Evolutionary conservation across 1,140 invertebrate genomes (phyloP).

Genomic region (Brachionus paranguensis): DNA sequence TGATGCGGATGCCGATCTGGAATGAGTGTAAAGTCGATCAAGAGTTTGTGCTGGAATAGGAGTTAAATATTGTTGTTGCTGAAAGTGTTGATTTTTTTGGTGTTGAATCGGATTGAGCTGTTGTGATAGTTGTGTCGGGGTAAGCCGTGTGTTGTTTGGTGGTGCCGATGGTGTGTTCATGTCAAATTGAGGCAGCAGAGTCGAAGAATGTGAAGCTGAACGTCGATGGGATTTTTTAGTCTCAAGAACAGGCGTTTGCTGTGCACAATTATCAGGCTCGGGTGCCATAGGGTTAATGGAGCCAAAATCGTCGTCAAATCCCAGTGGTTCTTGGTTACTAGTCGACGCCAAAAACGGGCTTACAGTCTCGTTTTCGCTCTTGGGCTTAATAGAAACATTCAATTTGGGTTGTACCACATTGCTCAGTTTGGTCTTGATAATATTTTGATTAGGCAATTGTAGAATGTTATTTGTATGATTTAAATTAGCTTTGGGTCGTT

Average conservation of each 20-base stretch:
- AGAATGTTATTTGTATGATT: constrained; percentile 7
- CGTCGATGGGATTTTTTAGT: constrained; percentile 27
- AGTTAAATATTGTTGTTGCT: background rate
- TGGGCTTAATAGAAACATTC: constrained; percentile 4
- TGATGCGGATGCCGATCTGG: background rate
- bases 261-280: background rate
- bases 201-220: constrained; percentile 32
- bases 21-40: constrained; percentile 10
- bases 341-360: background rate
- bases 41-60: background rate
- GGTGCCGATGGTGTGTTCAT: background rate
- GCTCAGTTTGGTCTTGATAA: background rate
- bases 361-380: background rate
- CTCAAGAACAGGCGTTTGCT: background rate
- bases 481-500: background rate
- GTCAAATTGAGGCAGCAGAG: background rate
- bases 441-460: background rate
- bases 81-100: background rate
- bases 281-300: background rate
- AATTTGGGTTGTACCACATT: background rate
- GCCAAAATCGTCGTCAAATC: constrained; percentile 30
- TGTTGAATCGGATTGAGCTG: background rate
- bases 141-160: background rate
- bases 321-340: background rate
- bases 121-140: background rate